Conservation (phyloP, 2,888 invertebrate species). For the Acronicta psi region DNA sequence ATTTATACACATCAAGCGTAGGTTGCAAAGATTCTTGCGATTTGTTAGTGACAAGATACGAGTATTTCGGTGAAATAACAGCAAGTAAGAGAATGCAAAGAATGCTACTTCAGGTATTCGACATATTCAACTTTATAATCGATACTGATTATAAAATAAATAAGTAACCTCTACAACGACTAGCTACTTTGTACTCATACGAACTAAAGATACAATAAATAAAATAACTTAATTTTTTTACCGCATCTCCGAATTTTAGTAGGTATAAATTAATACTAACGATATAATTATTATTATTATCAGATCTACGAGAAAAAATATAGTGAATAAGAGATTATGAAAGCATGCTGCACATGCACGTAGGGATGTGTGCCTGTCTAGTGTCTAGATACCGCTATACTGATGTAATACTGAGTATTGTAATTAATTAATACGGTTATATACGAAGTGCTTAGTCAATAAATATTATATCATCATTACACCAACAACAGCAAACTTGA, state of each 20-base stretch:
- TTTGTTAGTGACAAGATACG: slow-evolving; percentile 64
- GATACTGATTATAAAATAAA: slow-evolving; percentile 47
- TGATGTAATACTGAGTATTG: slow-evolving; percentile 69
- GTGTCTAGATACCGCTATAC: slow-evolving; percentile 67
- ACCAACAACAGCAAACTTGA: slow-evolving; percentile 72
- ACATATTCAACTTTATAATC: slow-evolving; percentile 27
- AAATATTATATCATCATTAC: slow-evolving; percentile 63
- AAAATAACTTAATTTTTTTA: slow-evolving; percentile 51
- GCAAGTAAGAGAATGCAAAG: slow-evolving; percentile 56
- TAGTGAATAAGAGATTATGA: slow-evolving; percentile 66
- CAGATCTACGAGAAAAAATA: slow-evolving; percentile 72
- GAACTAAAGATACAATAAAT: slow-evolving; percentile 59
- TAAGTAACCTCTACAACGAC: slow-evolving; percentile 71
- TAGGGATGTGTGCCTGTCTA: slow-evolving; percentile 71
- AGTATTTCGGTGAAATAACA: slow-evolving; percentile 45
- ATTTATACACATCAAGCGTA: slow-evolving; percentile 50
- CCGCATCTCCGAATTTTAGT: slow-evolving; percentile 54
- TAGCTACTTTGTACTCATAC: slow-evolving; percentile 84
- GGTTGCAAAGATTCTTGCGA: slow-evolving; percentile 50
- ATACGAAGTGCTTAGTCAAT: slow-evolving; percentile 63
- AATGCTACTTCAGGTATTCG: slow-evolving; percentile 35
- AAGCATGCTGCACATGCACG: slow-evolving; percentile 84
- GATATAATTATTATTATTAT: slow-evolving; percentile 28
- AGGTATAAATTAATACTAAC: slow-evolving; percentile 47
- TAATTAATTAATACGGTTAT: slow-evolving; percentile 63